phyloP scores from a whole-genome alignment of 2,888 invertebrate genomes.

The Seira sanloemensis region DNA sequence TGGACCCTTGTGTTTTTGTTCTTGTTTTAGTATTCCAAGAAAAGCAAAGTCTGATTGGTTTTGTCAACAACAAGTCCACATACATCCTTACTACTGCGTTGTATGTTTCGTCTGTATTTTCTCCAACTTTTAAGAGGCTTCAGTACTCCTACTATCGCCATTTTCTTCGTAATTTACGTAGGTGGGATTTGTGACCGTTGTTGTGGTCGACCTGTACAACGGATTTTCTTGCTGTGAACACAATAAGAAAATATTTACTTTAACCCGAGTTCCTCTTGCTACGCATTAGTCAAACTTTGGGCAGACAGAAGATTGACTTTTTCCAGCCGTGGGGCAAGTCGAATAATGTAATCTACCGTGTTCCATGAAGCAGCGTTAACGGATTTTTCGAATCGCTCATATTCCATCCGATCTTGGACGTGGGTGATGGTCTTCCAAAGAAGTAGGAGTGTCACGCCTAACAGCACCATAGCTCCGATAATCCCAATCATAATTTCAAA shows the following conservation, averaged over 20 bases:
- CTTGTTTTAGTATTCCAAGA: too few relatives aligned
- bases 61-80: too few relatives aligned
- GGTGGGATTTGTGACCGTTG: slow-evolving; percentile 49
- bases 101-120: too few relatives aligned
- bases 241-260: not conserved
- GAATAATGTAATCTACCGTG: slow-evolving; percentile 21
- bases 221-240: slow-evolving; percentile 52
- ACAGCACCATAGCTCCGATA: slow-evolving; percentile 35
- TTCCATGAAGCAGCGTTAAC: slow-evolving; percentile 32
- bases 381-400: slow-evolving; percentile 47
- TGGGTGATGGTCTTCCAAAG: slow-evolving; percentile 56
- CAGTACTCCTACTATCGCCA: too few relatives aligned
- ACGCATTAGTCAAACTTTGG: not conserved
- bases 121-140: too few relatives aligned
- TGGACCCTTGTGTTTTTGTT: too few relatives aligned
- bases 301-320: too few relatives aligned
- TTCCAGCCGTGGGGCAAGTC: too few relatives aligned
- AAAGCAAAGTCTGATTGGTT: too few relatives aligned
- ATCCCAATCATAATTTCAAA: slow-evolving; percentile 30
- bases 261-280: not conserved
- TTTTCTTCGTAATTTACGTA: too few relatives aligned
- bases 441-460: slow-evolving; percentile 38
- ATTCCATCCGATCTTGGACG: slow-evolving; percentile 51
- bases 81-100: too few relatives aligned
- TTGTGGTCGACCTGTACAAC: slow-evolving; percentile 37